Conservation (phyloP, 2,797 vertebrate genomes). For the Thaleichthys pacificus region DNA sequence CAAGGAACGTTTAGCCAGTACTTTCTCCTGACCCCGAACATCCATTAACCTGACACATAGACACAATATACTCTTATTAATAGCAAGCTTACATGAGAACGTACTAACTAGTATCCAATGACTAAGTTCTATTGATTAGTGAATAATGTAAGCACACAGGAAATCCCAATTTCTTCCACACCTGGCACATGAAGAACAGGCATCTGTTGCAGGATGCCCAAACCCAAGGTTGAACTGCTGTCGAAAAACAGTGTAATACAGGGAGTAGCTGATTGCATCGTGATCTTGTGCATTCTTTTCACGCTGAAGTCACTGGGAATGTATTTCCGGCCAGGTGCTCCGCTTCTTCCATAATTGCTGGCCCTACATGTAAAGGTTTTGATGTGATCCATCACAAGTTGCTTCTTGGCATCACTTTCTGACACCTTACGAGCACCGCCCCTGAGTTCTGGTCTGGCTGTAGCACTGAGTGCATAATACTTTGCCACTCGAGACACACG, state of each 20-base stretch:
- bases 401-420: background rate
- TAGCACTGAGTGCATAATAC: conserved; percentile 20
- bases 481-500: conserved; percentile 8
- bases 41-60: too few relatives aligned
- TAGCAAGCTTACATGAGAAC: too few relatives aligned
- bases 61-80: too few relatives aligned
- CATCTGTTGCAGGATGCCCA: conserved; percentile 15
- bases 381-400: background rate
- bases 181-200: conserved; percentile 17
- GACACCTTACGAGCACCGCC: background rate
- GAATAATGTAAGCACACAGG: too few relatives aligned
- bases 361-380: background rate
- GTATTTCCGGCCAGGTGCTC: conserved; percentile 20
- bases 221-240: conserved; percentile 24
- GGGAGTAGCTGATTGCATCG: conserved; percentile 17
- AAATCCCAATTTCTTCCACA: too few relatives aligned
- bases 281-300: conserved; percentile 18
- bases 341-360: background rate
- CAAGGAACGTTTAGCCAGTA: too few relatives aligned
- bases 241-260: conserved; percentile 10
- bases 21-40: too few relatives aligned
- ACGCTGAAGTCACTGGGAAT: conserved; percentile 18
- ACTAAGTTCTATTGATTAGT: too few relatives aligned
- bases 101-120: too few relatives aligned
- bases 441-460: background rate